Evolutionary conservation across 1,140 invertebrate genomes (phyloP).

Genomic region (Fopius arisanus): DNA sequence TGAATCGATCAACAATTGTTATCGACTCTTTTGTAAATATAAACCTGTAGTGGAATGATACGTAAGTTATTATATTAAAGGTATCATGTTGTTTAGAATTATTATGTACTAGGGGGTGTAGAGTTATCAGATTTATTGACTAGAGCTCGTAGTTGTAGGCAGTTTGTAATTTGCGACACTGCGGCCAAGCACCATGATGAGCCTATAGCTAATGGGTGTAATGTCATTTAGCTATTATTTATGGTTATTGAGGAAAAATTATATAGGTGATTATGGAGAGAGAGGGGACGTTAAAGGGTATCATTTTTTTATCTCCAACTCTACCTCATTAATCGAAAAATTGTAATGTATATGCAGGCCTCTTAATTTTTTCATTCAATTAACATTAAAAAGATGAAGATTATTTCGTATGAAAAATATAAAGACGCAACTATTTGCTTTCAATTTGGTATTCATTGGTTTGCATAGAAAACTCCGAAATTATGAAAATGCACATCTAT

Average conservation of each 20-base stretch:
- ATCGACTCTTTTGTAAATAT: not conserved
- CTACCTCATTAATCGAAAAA: slow-evolving; percentile 4
- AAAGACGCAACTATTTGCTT: not conserved
- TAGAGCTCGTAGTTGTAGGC: not conserved
- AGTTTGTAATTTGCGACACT: not conserved
- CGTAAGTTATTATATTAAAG: not conserved
- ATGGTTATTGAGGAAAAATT: not conserved
- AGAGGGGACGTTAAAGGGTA: not conserved
- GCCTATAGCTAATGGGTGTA: not conserved
- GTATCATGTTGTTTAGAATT: not conserved
- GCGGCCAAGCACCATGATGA: not conserved
- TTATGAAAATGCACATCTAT: not conserved
- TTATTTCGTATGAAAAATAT: too few species aligned
- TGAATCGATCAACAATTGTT: not conserved
- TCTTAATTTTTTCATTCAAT: not conserved
- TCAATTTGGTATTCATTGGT: not conserved
- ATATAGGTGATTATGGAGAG: not conserved
- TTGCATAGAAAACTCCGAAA: not conserved
- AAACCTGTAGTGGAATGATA: not conserved
- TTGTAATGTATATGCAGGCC: not conserved
- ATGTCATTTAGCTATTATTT: not conserved
- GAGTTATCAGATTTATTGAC: not conserved
- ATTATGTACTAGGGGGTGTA: not conserved
- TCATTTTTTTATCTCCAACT: slow-evolving; percentile 8
- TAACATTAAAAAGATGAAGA: too few species aligned